phyloP scores from a whole-genome alignment of 2,113 vertebrate species.

The Coreoperca whiteheadi region DNA sequence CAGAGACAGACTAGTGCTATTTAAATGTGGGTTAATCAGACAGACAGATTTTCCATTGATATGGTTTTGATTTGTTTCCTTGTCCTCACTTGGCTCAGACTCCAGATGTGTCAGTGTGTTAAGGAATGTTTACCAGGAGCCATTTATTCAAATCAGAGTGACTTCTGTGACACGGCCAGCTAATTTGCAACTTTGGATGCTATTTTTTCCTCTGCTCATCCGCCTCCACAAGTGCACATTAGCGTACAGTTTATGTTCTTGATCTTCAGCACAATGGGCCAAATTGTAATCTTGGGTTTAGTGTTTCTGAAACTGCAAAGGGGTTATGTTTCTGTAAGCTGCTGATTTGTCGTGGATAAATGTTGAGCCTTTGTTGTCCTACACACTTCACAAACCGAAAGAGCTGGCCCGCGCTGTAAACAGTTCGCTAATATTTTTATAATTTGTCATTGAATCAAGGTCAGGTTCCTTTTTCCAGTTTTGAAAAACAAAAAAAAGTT shows the following conservation, averaged over 20 bases:
- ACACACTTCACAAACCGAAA: background rate
- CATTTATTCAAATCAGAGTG: slow-evolving; percentile 64
- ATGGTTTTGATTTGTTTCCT: slow-evolving; percentile 41
- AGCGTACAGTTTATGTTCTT: slow-evolving; percentile 42
- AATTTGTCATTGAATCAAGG: background rate
- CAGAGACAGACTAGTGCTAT: background rate
- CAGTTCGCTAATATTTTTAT: background rate
- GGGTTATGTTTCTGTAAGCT: background rate
- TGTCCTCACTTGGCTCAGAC: slow-evolving; percentile 43
- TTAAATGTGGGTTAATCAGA: slow-evolving; percentile 29
- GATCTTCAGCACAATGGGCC: slow-evolving; percentile 29
- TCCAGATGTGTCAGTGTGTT: slow-evolving; percentile 31
- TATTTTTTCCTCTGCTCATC: slow-evolving; percentile 20
- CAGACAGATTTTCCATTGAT: slow-evolving; percentile 9
- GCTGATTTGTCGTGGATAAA: slow-evolving; percentile 4
- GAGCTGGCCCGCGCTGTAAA: background rate
- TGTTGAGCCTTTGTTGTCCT: background rate
- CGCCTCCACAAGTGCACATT: slow-evolving; percentile 59
- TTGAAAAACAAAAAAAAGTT: background rate
- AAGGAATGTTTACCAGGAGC: slow-evolving; percentile 37
- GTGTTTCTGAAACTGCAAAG: slow-evolving; percentile 13
- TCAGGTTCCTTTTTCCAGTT: background rate
- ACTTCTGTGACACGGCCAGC: slow-evolving; percentile 55
- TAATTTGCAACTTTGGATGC: slow-evolving; percentile 63
- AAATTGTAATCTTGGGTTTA: slow-evolving; percentile 21